phyloP scores from a whole-genome alignment of 2,797 vertebrate species.

The Cephalopachus bancanus region DNA sequence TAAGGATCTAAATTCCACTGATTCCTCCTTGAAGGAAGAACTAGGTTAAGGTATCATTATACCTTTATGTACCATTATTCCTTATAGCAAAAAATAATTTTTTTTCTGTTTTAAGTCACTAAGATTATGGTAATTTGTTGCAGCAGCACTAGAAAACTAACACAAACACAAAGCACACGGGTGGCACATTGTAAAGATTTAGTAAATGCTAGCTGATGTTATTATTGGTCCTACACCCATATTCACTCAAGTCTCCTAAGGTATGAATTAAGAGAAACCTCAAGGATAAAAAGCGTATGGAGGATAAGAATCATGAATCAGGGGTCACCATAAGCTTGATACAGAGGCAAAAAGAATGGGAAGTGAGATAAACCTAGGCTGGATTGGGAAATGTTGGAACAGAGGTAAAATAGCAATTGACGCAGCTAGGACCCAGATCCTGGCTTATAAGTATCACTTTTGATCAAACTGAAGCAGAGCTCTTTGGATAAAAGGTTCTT shows the following conservation, averaged over 20 bases:
- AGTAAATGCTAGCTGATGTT: background rate
- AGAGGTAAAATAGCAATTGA: background rate
- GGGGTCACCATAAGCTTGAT: background rate
- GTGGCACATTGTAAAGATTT: background rate
- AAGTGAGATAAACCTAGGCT: background rate
- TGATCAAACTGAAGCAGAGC: background rate
- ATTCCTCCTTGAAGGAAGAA: background rate
- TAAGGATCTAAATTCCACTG: background rate
- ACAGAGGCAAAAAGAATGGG: background rate
- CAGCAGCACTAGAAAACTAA: background rate
- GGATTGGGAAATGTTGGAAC: background rate
- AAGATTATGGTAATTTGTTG: background rate
- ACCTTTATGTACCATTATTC: background rate
- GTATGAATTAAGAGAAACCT: background rate
- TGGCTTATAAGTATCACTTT: background rate
- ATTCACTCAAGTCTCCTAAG: background rate
- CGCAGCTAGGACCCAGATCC: background rate
- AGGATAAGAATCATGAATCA: background rate
- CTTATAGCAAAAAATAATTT: background rate
- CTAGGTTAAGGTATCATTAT: background rate
- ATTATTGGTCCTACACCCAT: background rate
- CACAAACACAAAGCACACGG: background rate
- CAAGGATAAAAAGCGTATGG: background rate
- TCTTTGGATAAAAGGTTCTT: slow-evolving; percentile 1
- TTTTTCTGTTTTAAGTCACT: background rate